phyloP scores from a whole-genome alignment of 2,797 vertebrate species.

The Aulostomus chinensis region DNA sequence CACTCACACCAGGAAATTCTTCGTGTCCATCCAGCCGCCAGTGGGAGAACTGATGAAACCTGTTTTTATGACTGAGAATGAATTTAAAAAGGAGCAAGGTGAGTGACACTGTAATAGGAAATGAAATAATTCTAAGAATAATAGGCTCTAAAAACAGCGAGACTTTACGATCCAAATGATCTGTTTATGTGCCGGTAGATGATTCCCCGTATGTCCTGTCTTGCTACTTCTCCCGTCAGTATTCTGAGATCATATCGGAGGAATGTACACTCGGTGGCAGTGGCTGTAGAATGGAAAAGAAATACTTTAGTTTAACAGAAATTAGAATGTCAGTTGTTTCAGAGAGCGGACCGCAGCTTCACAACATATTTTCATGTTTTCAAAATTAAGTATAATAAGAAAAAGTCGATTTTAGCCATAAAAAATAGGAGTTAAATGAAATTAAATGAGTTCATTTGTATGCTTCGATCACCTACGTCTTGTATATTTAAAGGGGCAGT shows the following conservation, averaged over 20 bases:
- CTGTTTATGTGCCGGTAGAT: not conserved
- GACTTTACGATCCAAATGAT: not conserved
- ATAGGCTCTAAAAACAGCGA: not conserved
- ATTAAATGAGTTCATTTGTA: no score
- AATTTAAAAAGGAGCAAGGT: slow-evolving; percentile 98
- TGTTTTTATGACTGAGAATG: slow-evolving; percentile 93
- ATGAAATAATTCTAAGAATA: rapidly evolving
- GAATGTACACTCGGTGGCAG: not conserved
- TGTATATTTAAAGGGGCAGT: no score
- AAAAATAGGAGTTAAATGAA: no score
- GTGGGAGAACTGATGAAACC: slow-evolving; percentile 96
- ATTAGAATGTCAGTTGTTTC: no score
- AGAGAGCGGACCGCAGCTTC: no score
- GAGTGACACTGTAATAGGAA: slow-evolving; percentile 45
- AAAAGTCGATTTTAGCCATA: no score
- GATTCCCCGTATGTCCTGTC: not conserved
- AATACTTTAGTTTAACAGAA: no score
- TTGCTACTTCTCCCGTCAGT: not conserved
- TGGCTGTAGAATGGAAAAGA: no score
- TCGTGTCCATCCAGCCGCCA: slow-evolving; percentile 93
- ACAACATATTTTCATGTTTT: no score
- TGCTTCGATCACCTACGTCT: no score
- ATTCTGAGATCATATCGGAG: not conserved
- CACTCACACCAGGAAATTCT: slow-evolving; percentile 93
- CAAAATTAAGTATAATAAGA: no score